These are phyloP conservation scores for Mizuhopecten yessoensis DNA, from an alignment of 1,140 invertebrate genomes.

Conservation along the genomic window DNA sequence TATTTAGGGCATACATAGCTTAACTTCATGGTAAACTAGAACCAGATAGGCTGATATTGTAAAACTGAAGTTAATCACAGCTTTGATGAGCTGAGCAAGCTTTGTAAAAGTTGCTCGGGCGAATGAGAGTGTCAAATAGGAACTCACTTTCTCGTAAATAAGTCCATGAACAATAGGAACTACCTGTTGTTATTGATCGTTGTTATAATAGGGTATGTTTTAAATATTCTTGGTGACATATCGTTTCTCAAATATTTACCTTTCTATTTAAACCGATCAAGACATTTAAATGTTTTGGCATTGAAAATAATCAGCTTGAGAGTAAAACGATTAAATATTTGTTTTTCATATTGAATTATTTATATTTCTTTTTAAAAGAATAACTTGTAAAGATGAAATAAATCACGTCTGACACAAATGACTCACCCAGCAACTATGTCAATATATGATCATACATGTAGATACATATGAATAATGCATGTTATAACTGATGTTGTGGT, in stretches of 20 bases:
- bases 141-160: slow-evolving; percentile 12
- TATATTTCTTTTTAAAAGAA: background rate
- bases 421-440: too few relatives aligned
- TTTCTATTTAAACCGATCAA: background rate
- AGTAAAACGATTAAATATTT: background rate
- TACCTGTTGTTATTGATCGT: slow-evolving; percentile 21
- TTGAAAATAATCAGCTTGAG: background rate
- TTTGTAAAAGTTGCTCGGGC: background rate
- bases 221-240: background rate
- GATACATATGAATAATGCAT: too few relatives aligned
- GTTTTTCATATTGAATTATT: background rate
- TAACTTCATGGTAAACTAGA: background rate
- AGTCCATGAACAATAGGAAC: background rate
- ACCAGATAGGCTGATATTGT: background rate
- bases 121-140: background rate
- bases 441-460: too few relatives aligned
- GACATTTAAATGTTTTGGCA: background rate
- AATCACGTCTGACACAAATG: too few relatives aligned
- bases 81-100: background rate
- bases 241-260: slow-evolving; percentile 14
- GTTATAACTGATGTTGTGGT: too few relatives aligned
- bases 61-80: background rate
- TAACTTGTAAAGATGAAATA: background rate
- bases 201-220: background rate
- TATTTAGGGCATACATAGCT: background rate